These are phyloP conservation scores for Charanyca ferruginea DNA, from an alignment of 2,888 invertebrate genomes.

Conservation along the genomic window DNA sequence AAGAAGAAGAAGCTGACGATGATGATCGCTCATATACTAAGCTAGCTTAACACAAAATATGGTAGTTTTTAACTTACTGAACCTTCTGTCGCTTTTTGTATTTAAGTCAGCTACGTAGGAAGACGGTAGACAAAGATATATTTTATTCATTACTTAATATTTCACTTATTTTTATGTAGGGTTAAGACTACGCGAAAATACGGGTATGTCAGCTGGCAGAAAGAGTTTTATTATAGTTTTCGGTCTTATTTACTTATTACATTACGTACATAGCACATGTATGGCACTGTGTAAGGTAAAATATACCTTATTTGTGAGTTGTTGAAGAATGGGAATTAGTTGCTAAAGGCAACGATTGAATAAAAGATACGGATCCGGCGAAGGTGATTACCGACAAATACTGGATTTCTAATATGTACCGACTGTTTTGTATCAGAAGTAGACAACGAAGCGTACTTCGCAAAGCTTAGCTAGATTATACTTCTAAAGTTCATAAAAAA, in stretches of 20 bases:
- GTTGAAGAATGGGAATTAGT: neutral
- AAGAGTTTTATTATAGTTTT: conserved; percentile 34
- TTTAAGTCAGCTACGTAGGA: conserved; percentile 1
- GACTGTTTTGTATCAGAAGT: too few species aligned
- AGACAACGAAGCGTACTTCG: too few species aligned
- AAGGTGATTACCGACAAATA: neutral
- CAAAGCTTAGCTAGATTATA: too few species aligned
- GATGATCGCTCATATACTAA: too few species aligned
- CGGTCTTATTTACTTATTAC: conserved; percentile 42
- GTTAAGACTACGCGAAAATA: conserved; percentile 28
- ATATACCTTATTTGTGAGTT: neutral
- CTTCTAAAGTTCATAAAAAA: too few species aligned
- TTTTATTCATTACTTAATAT: conserved; percentile 60
- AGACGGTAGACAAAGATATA: conserved; percentile 40
- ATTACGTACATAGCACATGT: conserved; percentile 29
- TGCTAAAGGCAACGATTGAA: too few species aligned
- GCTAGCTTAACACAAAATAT: too few species aligned
- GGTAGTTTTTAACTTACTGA: neutral
- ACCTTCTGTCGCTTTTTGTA: neutral
- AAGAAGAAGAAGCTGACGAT: too few species aligned
- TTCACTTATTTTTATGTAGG: conserved; percentile 54
- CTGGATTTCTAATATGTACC: neutral
- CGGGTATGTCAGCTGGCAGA: conserved; percentile 21
- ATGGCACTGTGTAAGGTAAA: neutral
- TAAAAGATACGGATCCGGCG: too few species aligned